phyloP scores from a whole-genome alignment of 2,888 invertebrate species.

The Cantharis flavilabris region DNA sequence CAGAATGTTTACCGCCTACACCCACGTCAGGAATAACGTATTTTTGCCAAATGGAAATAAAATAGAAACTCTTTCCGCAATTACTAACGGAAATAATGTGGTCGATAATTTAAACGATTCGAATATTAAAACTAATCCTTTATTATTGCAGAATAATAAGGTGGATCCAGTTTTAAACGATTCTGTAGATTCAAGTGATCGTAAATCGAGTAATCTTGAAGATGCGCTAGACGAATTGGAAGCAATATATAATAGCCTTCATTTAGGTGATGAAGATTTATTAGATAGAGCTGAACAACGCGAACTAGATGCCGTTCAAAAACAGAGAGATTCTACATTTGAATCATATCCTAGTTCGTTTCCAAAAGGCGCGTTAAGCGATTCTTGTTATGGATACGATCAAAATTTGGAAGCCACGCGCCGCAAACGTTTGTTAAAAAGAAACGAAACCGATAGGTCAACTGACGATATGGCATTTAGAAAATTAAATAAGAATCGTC shows the following conservation, averaged over 20 bases:
- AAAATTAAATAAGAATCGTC: constrained; percentile 67
- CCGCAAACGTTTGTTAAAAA: constrained; percentile 43
- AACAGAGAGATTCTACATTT: constrained; percentile 39
- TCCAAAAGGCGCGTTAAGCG: constrained; percentile 50
- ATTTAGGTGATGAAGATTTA: constrained; percentile 82
- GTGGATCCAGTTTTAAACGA: background rate
- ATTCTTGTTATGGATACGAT: constrained; percentile 54
- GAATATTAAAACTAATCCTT: constrained; percentile 32
- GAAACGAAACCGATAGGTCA: constrained; percentile 66
- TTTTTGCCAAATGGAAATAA: constrained; percentile 46
- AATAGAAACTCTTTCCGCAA: constrained; percentile 33
- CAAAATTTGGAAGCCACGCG: constrained; percentile 47
- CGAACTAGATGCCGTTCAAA: constrained; percentile 57
- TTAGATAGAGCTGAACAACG: constrained; percentile 78
- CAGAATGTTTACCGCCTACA: constrained; percentile 51
- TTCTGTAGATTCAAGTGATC: background rate
- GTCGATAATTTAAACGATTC: constrained; percentile 1
- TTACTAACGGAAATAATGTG: background rate
- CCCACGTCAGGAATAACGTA: constrained; percentile 50
- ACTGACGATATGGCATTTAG: constrained; percentile 83
- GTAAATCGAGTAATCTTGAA: constrained; percentile 80
- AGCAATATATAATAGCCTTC: constrained; percentile 87
- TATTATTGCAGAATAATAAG: constrained; percentile 13
- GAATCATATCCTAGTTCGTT: constrained; percentile 39
- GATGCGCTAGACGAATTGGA: constrained; percentile 89